Conservation (phyloP, 2,113 vertebrate genomes). For the Okapia johnstoni region DNA sequence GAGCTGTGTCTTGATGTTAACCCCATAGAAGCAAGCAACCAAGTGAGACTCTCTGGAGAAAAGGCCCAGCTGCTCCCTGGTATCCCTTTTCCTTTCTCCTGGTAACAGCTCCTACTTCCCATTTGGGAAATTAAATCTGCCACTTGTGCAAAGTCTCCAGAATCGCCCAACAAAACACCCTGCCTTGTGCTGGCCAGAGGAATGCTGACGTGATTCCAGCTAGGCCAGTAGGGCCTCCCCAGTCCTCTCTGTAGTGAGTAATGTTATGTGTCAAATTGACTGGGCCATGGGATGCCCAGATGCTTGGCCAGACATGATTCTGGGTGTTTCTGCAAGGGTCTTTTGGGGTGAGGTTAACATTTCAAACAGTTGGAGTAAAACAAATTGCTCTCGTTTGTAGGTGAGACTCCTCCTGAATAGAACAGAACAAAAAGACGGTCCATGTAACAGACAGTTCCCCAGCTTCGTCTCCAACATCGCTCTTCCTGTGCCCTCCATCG, state of each 20-base stretch:
- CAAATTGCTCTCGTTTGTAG: not conserved
- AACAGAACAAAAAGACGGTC: not conserved
- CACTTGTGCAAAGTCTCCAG: not conserved
- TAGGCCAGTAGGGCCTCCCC: not conserved
- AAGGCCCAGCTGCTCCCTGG: not conserved
- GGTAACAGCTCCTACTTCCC: not conserved
- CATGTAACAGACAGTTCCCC: not conserved
- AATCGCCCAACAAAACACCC: not conserved
- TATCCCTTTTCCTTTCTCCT: not conserved
- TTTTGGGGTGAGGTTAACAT: not conserved
- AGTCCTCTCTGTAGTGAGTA: not conserved
- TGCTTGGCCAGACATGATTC: not conserved
- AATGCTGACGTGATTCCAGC: not conserved
- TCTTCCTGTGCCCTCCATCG: not conserved
- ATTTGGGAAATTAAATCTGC: not conserved
- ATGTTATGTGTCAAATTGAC: not conserved
- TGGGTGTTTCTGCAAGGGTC: not conserved
- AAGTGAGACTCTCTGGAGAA: not conserved
- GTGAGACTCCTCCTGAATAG: not conserved
- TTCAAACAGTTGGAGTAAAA: not conserved
- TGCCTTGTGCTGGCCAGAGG: not conserved
- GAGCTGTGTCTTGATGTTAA: not conserved
- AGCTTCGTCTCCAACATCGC: not conserved
- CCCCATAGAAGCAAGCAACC: not conserved
- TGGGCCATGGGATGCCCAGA: not conserved